These are phyloP conservation scores for Phrynocephalus guinanensis DNA, from an alignment of 2,797 vertebrate genomes.

Conservation along the genomic window DNA sequence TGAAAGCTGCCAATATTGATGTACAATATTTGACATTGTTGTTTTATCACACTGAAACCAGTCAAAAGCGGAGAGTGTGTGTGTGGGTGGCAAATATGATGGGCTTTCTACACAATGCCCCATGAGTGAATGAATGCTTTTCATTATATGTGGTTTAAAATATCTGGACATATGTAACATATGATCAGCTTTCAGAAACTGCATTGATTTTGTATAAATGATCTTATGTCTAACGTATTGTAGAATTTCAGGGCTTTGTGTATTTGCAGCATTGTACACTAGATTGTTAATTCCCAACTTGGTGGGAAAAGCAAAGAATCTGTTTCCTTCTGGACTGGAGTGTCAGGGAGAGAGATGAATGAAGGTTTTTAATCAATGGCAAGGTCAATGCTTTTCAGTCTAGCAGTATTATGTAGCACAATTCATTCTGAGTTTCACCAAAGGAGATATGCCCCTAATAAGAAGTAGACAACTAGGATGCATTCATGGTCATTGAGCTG, in stretches of 20 bases:
- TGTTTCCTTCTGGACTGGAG: slow-evolving; percentile 21
- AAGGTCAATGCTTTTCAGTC: not conserved
- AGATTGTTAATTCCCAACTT: not conserved
- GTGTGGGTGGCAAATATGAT: slow-evolving; percentile 41
- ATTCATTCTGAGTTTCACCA: not conserved
- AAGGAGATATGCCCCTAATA: not conserved
- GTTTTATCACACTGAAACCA: slow-evolving; percentile 58
- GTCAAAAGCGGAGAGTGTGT: not conserved
- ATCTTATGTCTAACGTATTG: not conserved
- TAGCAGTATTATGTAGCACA: not conserved
- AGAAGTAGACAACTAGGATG: not conserved
- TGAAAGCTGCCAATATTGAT: slow-evolving; percentile 44
- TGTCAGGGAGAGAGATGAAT: not conserved
- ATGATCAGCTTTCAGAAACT: not conserved
- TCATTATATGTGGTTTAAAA: slow-evolving; percentile 19
- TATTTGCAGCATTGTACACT: not conserved
- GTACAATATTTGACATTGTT: slow-evolving; percentile 50
- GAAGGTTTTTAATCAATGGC: not conserved
- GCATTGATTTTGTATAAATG: slow-evolving; percentile 18
- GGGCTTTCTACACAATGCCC: not conserved
- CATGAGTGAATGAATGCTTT: slow-evolving; percentile 20
- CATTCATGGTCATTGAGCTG: not conserved
- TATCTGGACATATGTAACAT: slow-evolving; percentile 45
- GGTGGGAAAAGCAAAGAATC: not conserved
- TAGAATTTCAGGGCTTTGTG: not conserved